phyloP scores from a whole-genome alignment of 2,797 vertebrate genomes.

The Gadopsis marmoratus region DNA sequence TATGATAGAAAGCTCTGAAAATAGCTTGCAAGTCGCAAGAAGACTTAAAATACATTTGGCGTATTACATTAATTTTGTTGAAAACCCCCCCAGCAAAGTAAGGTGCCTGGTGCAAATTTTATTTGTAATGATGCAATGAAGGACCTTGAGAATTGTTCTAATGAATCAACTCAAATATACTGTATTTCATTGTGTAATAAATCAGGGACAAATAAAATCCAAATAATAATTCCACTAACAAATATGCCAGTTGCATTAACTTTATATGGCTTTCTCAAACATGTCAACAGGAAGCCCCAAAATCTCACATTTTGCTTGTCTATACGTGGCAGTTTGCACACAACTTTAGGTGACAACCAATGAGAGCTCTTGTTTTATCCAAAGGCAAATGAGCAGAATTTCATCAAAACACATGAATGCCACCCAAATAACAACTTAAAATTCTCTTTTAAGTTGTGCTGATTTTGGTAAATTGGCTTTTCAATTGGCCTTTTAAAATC shows the following conservation, averaged over 20 bases:
- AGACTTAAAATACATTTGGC: not conserved
- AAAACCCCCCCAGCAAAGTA: not conserved
- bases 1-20: not conserved
- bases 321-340: not conserved
- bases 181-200: too few species aligned
- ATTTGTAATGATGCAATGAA: not conserved
- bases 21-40: not conserved
- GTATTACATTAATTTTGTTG: not conserved
- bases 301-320: not conserved
- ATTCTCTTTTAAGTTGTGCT: not conserved
- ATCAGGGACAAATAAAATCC: too few species aligned
- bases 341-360: not conserved
- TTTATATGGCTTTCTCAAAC: not conserved
- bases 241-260: not conserved
- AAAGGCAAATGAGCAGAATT: not conserved
- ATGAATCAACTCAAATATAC: not conserved
- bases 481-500: not conserved
- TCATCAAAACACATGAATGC: not conserved
- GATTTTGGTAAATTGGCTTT: not conserved
- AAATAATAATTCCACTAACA: not conserved
- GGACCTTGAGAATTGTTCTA: not conserved
- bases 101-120: not conserved
- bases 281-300: not conserved
- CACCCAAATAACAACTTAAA: too few species aligned
- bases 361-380: not conserved